Conservation (phyloP, 2,888 invertebrate genomes). For the Drosophila macrospina region DNA sequence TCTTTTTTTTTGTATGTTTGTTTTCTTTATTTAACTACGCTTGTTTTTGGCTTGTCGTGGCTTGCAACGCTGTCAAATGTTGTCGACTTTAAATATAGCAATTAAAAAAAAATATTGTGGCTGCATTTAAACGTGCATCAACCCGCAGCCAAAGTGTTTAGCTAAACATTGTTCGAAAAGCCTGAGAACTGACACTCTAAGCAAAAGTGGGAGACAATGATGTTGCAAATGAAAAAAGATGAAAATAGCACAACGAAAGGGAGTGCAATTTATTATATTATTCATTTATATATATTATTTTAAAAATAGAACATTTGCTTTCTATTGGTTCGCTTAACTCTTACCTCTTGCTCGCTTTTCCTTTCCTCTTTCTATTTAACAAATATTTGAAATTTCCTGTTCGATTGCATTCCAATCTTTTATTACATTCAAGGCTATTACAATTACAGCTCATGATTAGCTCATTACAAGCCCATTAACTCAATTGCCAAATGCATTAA, state of each 20-base stretch:
- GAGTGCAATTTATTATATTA: neutral
- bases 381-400: constrained; percentile 8
- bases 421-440: constrained; percentile 40
- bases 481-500: constrained; percentile 25
- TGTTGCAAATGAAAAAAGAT: constrained; percentile 27
- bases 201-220: constrained; percentile 26
- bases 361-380: neutral
- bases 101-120: constrained; percentile 58
- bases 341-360: neutral
- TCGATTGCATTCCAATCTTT: constrained; percentile 1
- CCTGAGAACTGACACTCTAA: constrained; percentile 44
- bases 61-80: constrained; percentile 69
- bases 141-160: constrained; percentile 46
- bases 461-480: constrained; percentile 34
- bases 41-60: constrained; percentile 59
- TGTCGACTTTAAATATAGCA: constrained; percentile 76
- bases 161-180: constrained; percentile 17
- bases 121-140: constrained; percentile 73
- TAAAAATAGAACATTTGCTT: no score
- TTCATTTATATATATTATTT: neutral
- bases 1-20: constrained; percentile 13
- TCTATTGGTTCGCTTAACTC: neutral
- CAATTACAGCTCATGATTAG: constrained; percentile 5
- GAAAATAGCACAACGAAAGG: constrained; percentile 1
- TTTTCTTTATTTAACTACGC: constrained; percentile 19